phyloP scores from a whole-genome alignment of 53 echinoderm and acorn worm species.

The Mesocentrotus franciscanus region DNA sequence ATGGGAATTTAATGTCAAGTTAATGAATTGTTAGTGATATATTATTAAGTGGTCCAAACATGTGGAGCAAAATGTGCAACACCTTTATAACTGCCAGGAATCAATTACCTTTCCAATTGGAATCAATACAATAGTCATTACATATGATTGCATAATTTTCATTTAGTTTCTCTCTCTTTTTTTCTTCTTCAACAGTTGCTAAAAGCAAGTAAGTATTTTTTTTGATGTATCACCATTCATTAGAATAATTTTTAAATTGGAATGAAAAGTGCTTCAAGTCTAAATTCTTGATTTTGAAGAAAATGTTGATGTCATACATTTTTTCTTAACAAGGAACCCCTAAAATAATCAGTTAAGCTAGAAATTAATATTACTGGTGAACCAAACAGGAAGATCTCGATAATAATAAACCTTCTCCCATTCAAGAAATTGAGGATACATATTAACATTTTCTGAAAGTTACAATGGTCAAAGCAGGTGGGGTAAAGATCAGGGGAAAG shows the following conservation, averaged over 20 bases:
- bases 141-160: background rate
- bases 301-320: background rate
- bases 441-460: too few relatives aligned
- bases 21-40: too few relatives aligned
- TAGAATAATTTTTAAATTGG: background rate
- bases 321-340: background rate
- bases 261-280: background rate
- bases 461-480: too few relatives aligned
- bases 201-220: conserved; percentile 28
- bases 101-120: too few relatives aligned
- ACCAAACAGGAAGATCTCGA: background rate
- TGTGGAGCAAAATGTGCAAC: too few relatives aligned
- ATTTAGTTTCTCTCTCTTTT: background rate
- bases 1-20: too few relatives aligned
- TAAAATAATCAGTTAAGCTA: background rate
- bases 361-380: background rate
- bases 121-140: too few relatives aligned
- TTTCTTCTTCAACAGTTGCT: background rate
- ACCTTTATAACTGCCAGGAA: too few relatives aligned
- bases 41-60: too few relatives aligned
- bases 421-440: background rate
- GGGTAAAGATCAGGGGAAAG: background rate
- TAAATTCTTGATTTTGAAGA: background rate
- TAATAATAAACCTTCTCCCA: background rate
- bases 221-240: background rate